Evolutionary conservation across 2,888 invertebrate genomes (phyloP).

Genomic region (Diarsia dahlii): DNA sequence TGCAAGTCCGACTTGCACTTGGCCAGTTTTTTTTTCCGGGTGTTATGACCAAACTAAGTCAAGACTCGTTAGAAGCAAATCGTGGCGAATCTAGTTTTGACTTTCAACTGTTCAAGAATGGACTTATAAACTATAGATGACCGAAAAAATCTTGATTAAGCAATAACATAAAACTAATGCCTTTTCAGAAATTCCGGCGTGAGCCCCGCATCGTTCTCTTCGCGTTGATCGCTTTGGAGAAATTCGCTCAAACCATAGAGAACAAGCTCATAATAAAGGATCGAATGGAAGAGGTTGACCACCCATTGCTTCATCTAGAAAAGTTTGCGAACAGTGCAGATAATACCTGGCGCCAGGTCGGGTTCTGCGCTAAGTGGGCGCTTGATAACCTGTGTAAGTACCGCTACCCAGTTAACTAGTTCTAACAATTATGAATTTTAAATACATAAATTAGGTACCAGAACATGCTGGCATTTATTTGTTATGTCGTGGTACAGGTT

Average conservation of each 20-base stretch:
- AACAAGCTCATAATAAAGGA: slow-evolving; percentile 95
- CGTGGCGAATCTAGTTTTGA: background rate
- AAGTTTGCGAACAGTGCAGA: slow-evolving; percentile 91
- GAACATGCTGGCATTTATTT: background rate
- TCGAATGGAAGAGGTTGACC: slow-evolving; percentile 90
- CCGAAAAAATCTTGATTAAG: background rate
- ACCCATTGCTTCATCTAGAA: slow-evolving; percentile 94
- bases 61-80: background rate
- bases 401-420: background rate
- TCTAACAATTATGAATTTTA: background rate
- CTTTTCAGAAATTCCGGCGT: slow-evolving; percentile 76
- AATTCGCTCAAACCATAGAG: slow-evolving; percentile 98
- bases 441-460: background rate
- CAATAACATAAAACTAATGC: background rate
- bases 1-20: no score
- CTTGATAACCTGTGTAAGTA: slow-evolving; percentile 95
- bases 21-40: background rate
- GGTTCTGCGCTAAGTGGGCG: slow-evolving; percentile 98
- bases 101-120: background rate
- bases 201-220: slow-evolving; percentile 95
- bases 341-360: slow-evolving; percentile 95
- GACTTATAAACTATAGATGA: no score
- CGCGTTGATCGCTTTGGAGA: slow-evolving; percentile 97
- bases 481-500: background rate
- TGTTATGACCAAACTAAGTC: background rate